Conservation (phyloP, 2,888 invertebrate species). For the Ptilodon capucinus region DNA sequence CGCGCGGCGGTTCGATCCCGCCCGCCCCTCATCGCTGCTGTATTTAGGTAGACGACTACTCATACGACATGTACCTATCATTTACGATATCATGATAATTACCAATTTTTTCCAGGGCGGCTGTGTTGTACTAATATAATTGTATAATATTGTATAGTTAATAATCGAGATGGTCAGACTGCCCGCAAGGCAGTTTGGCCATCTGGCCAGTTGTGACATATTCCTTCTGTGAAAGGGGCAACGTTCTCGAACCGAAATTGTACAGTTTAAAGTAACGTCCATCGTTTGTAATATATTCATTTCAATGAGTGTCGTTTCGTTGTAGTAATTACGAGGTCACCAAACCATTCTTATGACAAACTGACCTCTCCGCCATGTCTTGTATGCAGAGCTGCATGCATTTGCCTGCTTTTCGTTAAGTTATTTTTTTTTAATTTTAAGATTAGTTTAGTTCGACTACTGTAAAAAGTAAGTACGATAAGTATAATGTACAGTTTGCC, state of each 20-base stretch:
- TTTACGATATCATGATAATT: constrained; percentile 69
- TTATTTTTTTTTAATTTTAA: constrained; percentile 78
- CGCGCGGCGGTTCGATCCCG: constrained; percentile 65
- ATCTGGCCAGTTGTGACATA: constrained; percentile 89
- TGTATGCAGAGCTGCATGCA: constrained; percentile 85
- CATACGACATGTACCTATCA: constrained; percentile 60
- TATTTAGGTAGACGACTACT: constrained; percentile 76
- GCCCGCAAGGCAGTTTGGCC: constrained; percentile 76
- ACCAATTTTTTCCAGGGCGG: constrained; percentile 81
- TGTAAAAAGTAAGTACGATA: constrained; percentile 79
- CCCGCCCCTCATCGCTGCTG: constrained; percentile 42
- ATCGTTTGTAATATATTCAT: constrained; percentile 82
- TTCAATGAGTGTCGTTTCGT: constrained; percentile 88
- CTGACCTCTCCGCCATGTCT: constrained; percentile 86
- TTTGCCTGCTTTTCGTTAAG: constrained; percentile 88
- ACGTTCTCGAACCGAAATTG: constrained; percentile 85
- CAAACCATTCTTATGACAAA: constrained; percentile 85
- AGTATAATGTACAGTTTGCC: constrained; percentile 79
- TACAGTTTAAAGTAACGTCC: constrained; percentile 80
- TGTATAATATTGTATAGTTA: constrained; percentile 66
- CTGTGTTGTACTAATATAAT: constrained; percentile 61
- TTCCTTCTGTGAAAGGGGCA: constrained; percentile 94
- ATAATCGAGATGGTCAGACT: constrained; percentile 75
- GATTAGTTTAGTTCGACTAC: constrained; percentile 79
- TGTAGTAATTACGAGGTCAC: constrained; percentile 81